Conservation (phyloP, 1,140 invertebrate species). For the Neodiprion fabricii region DNA sequence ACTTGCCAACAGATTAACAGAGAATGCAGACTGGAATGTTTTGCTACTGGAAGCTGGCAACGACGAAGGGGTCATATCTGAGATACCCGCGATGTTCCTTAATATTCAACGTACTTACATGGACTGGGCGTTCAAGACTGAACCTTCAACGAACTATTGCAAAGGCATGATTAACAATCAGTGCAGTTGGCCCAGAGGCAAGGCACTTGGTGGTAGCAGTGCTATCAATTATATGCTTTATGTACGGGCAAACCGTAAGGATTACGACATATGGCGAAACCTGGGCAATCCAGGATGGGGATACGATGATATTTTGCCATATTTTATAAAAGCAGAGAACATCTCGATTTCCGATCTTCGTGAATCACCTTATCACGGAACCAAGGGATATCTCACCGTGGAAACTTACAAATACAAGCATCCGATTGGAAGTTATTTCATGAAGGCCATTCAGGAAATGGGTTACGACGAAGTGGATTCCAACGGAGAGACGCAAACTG, state of each 20-base stretch:
- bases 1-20: constrained; percentile 74
- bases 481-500: constrained; percentile 22
- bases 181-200: constrained; percentile 61
- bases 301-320: constrained; percentile 82
- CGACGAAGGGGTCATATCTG: constrained; percentile 75
- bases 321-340: constrained; percentile 81
- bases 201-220: constrained; percentile 68
- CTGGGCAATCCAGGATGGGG: constrained; percentile 68
- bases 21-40: constrained; percentile 71
- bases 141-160: constrained; percentile 70
- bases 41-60: constrained; percentile 77
- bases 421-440: constrained; percentile 64
- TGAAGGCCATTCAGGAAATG: constrained; percentile 23
- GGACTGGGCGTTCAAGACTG: constrained; percentile 80
- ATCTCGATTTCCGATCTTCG: constrained; percentile 72
- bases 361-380: constrained; percentile 71
- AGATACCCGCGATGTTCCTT: constrained; percentile 77
- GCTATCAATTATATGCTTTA: constrained; percentile 75
- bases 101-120: constrained; percentile 72
- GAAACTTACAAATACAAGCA: constrained; percentile 80
- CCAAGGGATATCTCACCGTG: constrained; percentile 74
- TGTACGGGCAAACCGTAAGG: constrained; percentile 67
- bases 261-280: constrained; percentile 68
- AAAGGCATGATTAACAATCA: constrained; percentile 50
- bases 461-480: constrained; percentile 21